A percentile compares a stretch with the other conserved stretches of the same genome.
These are phyloP conservation scores for Drosophila robusta DNA, from an alignment of 2,888 invertebrate species.

Conservation along the genomic window DNA sequence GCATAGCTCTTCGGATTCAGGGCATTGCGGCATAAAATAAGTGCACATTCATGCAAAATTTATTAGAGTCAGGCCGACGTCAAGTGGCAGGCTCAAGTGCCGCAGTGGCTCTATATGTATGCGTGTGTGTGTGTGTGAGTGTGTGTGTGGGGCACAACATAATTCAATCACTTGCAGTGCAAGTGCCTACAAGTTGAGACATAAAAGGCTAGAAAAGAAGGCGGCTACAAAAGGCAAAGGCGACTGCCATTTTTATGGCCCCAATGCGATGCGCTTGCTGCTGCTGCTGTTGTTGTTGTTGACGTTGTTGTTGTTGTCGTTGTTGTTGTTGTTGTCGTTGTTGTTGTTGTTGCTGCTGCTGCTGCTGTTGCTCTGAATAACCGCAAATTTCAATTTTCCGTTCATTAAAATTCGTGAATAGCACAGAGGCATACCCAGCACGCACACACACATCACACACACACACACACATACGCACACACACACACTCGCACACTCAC, in stretches of 20 bases:
- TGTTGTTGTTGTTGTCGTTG: background rate
- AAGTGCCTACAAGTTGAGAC: slow-evolving; percentile 49
- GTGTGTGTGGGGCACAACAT: slow-evolving; percentile 50
- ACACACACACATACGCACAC: slow-evolving; percentile 6
- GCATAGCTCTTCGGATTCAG: slow-evolving; percentile 13
- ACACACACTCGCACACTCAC: slow-evolving; percentile 9
- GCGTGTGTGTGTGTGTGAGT: slow-evolving; percentile 3
- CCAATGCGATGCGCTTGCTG: slow-evolving; percentile 9
- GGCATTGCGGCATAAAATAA: slow-evolving; percentile 48
- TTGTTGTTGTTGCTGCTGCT: slow-evolving; percentile 10
- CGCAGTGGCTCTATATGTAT: slow-evolving; percentile 10
- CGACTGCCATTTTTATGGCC: slow-evolving; percentile 31
- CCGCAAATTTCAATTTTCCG: slow-evolving; percentile 74
- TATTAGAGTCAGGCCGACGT: slow-evolving; percentile 50
- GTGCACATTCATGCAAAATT: slow-evolving; percentile 69
- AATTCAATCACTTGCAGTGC: slow-evolving; percentile 77
- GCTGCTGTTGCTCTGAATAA: slow-evolving; percentile 42
- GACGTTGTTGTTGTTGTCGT: background rate
- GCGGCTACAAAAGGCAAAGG: slow-evolving; percentile 14
- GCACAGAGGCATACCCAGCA: slow-evolving; percentile 39
- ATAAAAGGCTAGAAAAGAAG: slow-evolving; percentile 25
- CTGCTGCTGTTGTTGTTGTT: background rate
- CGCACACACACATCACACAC: background rate
- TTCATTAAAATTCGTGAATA: slow-evolving; percentile 75
- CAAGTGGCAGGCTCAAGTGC: slow-evolving; percentile 37